Base-by-base conservation (phyloP, 2,888 invertebrate genomes). In the Sarcophaga subvicina region DNA sequence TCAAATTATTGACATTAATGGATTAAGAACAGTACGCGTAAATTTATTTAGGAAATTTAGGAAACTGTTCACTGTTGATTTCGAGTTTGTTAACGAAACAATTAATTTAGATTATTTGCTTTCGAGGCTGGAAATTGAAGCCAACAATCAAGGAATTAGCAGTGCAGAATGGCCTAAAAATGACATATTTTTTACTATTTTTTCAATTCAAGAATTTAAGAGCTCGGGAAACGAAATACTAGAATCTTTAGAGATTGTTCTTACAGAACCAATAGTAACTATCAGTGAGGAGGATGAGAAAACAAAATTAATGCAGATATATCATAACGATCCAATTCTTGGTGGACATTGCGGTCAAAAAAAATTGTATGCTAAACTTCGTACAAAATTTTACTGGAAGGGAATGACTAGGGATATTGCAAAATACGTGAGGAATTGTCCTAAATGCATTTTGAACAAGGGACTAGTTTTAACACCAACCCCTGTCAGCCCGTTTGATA, bases 391-490 rank as follows among this genome's bases (percentile, higher is more conserved):
- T 63, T 59, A 64, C 5, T 71, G 71, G 54, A 66, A 72, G n/a
- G n/a, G 17, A 4, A 70, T 72, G 71, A 63, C 80, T 3, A 72
- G n/a, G 14, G 45, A 73, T 62, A 73, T 73, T 4, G 62, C 37
- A 37, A 62, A 20, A 11, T 82, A 76, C 60, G 60, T 79, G 0
- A 73, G 25, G 22, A 22, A n/a, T 45, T 66, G 66, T 45, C 17
- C 37, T 12, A 27, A 64, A 66, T 66, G 47, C 64, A 76, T 54
- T 60, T 71, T 81, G n/a, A 60, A 79, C 14, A 88, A 84, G 27
- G 60, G 77, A 75, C 64, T 82, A 37, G 67, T 84, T 59, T 72
- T 83, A 2, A 87, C 86, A 12, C 77, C 80, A 78, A 88, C 82
- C 10, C 73, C 86, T 12, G n/a, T 4, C 4, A 75, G 78, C 47